These are phyloP conservation scores for Raphicerus campestris DNA, from an alignment of 2,113 vertebrate genomes.

Conservation along the genomic window DNA sequence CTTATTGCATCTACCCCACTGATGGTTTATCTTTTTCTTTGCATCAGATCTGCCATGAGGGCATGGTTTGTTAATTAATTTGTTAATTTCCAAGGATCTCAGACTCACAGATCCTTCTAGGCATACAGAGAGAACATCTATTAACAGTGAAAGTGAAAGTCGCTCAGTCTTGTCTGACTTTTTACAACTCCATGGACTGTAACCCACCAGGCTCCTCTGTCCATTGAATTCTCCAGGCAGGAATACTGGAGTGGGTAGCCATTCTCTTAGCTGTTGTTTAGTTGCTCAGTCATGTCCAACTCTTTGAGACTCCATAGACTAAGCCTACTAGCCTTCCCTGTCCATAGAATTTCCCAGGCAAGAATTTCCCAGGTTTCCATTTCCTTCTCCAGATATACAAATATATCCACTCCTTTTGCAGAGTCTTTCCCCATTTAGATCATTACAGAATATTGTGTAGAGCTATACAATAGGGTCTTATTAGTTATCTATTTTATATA, in stretches of 20 bases:
- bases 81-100: not conserved
- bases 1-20: slow-evolving; percentile 5
- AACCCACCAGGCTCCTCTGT: not conserved
- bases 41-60: not conserved
- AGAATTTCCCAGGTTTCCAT: not conserved
- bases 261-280: not conserved
- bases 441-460: not conserved
- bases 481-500: not conserved
- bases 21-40: not conserved
- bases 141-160: not conserved
- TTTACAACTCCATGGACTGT: not conserved
- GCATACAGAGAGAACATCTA: not conserved
- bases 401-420: not conserved
- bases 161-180: not conserved
- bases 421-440: not conserved
- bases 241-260: not conserved
- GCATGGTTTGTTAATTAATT: too few relatives aligned
- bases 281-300: not conserved
- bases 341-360: not conserved
- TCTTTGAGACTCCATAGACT: not conserved
- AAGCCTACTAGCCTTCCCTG: not conserved
- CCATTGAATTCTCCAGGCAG: not conserved
- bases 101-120: not conserved
- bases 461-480: not conserved
- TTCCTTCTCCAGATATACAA: not conserved